Conservation (phyloP, 1,140 invertebrate genomes). For the Solen grandis region DNA sequence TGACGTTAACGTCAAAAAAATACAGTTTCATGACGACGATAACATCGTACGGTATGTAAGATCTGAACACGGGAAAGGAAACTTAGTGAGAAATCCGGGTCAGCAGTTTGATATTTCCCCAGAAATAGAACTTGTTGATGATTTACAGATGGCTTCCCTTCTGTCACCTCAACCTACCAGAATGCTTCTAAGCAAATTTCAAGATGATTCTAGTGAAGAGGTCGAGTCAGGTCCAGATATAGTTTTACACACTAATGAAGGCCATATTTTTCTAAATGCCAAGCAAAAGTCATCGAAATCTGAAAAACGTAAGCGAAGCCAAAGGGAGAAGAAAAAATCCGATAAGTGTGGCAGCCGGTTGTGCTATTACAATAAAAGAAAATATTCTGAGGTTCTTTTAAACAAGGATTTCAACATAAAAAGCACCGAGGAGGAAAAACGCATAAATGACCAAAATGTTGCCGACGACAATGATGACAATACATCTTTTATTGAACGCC, state of each 20-base stretch:
- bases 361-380: constrained; percentile 15
- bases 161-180: neutral
- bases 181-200: neutral
- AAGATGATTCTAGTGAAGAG: neutral
- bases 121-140: neutral
- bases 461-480: neutral
- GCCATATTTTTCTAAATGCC: constrained; percentile 32
- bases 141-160: neutral
- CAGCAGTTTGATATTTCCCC: neutral
- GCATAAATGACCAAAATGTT: neutral
- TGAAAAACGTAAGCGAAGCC: constrained; percentile 1
- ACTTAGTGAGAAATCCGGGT: no score
- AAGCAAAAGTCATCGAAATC: constrained; percentile 27
- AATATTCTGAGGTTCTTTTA: no score
- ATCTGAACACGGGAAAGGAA: neutral
- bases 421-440: no score
- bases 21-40: neutral
- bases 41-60: constrained; percentile 43
- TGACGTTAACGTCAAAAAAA: constrained; percentile 13
- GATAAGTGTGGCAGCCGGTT: constrained; percentile 36
- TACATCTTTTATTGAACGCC: neutral
- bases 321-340: neutral
- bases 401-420: no score
- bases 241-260: constrained; percentile 53
- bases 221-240: constrained; percentile 34